Evolutionary conservation across 2,113 vertebrate species (phyloP).

Genomic region (Nothobranchius kuhntae): DNA sequence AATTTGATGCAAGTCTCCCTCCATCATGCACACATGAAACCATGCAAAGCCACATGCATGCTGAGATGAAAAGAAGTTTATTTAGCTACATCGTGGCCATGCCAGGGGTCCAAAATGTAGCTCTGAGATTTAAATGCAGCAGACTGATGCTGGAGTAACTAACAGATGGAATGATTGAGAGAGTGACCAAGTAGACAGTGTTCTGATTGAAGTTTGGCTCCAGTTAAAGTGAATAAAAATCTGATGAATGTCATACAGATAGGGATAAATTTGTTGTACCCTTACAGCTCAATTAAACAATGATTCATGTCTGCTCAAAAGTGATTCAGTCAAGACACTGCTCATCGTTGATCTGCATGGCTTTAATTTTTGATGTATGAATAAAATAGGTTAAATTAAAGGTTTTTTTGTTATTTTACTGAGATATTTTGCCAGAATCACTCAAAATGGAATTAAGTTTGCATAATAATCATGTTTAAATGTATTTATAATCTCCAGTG

Average conservation of each 20-base stretch:
- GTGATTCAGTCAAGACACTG: too few species aligned
- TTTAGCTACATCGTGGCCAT: conserved; percentile 18
- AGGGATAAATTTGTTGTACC: too few species aligned
- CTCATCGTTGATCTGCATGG: too few species aligned
- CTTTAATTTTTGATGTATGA: too few species aligned
- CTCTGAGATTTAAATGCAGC: conserved; percentile 54
- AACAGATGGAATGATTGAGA: conserved; percentile 59
- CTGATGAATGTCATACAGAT: not conserved
- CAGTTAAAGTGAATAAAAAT: conserved; percentile 10
- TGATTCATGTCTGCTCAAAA: too few species aligned
- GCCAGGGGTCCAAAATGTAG: conserved; percentile 24
- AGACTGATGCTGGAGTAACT: conserved; percentile 45
- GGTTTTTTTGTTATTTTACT: too few species aligned
- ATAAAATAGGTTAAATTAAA: too few species aligned
- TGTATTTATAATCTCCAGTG: too few species aligned
- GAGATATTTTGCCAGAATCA: too few species aligned
- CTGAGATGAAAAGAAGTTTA: conserved; percentile 50
- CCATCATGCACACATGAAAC: not conserved
- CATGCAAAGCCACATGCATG: conserved; percentile 18
- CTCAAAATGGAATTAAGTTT: too few species aligned
- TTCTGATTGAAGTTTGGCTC: conserved; percentile 31
- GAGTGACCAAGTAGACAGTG: conserved; percentile 32
- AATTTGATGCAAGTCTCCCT: conserved; percentile 36
- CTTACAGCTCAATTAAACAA: too few species aligned
- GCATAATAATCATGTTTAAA: too few species aligned